These are phyloP conservation scores for Lates japonicus DNA, from an alignment of 2,797 vertebrate species.

Conservation along the genomic window DNA sequence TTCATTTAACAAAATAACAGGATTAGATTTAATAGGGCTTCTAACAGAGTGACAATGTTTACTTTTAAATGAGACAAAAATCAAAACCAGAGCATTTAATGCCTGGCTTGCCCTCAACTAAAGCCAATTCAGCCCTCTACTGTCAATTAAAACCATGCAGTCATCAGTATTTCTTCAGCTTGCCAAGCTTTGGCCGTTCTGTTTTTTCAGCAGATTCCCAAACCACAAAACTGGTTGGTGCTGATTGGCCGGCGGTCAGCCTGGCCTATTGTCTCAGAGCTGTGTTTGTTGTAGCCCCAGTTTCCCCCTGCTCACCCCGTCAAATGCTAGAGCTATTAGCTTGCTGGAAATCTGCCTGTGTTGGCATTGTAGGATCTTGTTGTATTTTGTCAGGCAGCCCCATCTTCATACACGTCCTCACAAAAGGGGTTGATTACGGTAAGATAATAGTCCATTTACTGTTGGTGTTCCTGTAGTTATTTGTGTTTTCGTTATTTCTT, in stretches of 20 bases:
- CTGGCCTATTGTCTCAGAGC: slow-evolving; percentile 73
- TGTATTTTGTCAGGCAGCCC: slow-evolving; percentile 73
- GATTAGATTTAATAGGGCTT: not conserved
- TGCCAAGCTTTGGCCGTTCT: slow-evolving; percentile 74
- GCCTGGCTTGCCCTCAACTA: slow-evolving; percentile 65
- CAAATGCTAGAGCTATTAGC: slow-evolving; percentile 72
- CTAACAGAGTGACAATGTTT: slow-evolving; percentile 68
- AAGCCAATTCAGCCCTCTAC: slow-evolving; percentile 72
- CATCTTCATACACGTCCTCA: slow-evolving; percentile 62
- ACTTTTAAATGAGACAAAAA: slow-evolving; percentile 48
- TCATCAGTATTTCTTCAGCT: slow-evolving; percentile 85
- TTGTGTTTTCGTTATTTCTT: not conserved
- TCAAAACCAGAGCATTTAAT: slow-evolving; percentile 56
- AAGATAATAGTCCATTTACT: slow-evolving; percentile 52
- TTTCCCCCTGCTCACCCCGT: slow-evolving; percentile 70
- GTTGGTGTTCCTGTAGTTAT: not conserved
- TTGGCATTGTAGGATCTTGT: slow-evolving; percentile 72
- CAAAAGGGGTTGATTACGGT: slow-evolving; percentile 72
- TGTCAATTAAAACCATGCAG: slow-evolving; percentile 82
- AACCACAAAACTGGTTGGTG: slow-evolving; percentile 76
- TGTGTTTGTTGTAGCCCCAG: slow-evolving; percentile 68
- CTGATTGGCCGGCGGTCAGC: slow-evolving; percentile 79
- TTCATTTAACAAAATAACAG: not conserved
- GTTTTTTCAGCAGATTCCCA: slow-evolving; percentile 89
- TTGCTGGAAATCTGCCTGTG: slow-evolving; percentile 75